Evolutionary conservation across 2,797 vertebrate genomes (phyloP), one percentile per base, ranked within the genome.

Genomic region (Gila robusta): DNA sequence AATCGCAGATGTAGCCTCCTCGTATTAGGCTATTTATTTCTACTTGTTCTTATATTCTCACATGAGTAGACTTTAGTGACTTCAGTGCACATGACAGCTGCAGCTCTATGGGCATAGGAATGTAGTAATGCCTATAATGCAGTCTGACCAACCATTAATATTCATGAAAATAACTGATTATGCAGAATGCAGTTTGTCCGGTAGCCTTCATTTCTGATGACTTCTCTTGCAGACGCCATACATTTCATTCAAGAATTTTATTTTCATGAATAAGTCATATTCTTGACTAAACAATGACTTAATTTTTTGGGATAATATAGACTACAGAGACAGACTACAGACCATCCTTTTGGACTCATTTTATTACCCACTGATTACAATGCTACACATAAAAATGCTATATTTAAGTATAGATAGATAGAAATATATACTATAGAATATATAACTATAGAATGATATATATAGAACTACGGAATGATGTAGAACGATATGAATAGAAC

Each of bases 131-230:
- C 23, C 14, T 69, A 84, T 86, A 78, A 82, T 78, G 35, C 56
- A 86, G 72, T 26, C 81, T 72, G 87, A 87, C 41, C 35, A 81
- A 41, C 37, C 16, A 83, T 81, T 81, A 83, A 87, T 81, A 89
- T 84, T 88, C 64, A 73, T 82, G 70, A 81, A 52, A 87, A 73
- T 70, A 67, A 79, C 44, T 32, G 49, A 66, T 2, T 16, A 79
- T n/a, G 69, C 64, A 86, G 56, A 54, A 81, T n/a, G 62, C 37
- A 83, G 72, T 41, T 39, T 74, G 32, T 37, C 32, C 5, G 2
- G 54, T 85, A 16, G 32, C 69, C 47, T 44, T 83, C 5, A 11
- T 56, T 79, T 0, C 37, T 84, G 16, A 74, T 66, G 35, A 79
- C 72, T 72, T 12, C 56, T 77, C 8, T 16, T 23, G 17, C 72